phyloP scores from a whole-genome alignment of 2,113 vertebrate species.

The Ochotona princeps region DNA sequence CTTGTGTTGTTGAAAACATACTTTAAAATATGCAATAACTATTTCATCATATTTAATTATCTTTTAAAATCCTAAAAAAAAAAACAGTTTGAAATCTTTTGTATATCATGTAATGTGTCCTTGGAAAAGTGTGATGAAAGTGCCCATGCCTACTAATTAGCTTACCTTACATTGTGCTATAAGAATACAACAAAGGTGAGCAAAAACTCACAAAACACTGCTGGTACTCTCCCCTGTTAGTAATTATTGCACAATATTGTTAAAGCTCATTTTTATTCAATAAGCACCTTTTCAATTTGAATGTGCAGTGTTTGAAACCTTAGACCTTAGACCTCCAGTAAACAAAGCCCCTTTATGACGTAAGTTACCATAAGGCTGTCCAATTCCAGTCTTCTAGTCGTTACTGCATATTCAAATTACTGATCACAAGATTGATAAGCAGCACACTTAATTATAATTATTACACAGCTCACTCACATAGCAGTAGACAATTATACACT shows the following conservation, averaged over 20 bases:
- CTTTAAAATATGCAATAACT: slow-evolving; percentile 8
- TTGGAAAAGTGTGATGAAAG: slow-evolving; percentile 23
- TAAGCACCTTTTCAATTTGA: not conserved
- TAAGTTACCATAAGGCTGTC: not conserved
- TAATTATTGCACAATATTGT: slow-evolving; percentile 11
- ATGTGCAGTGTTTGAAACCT: slow-evolving; percentile 1
- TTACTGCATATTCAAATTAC: not conserved
- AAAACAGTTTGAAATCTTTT: slow-evolving; percentile 8
- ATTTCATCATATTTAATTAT: slow-evolving; percentile 9
- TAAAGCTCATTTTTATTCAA: slow-evolving; percentile 2
- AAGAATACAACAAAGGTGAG: not conserved
- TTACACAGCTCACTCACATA: not conserved
- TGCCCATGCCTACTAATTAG: not conserved
- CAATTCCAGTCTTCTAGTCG: not conserved
- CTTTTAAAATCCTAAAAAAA: not conserved
- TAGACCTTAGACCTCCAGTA: not conserved
- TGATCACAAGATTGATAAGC: not conserved
- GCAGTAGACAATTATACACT: not conserved
- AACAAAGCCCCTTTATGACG: not conserved
- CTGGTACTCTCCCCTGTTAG: not conserved
- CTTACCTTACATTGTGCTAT: not conserved
- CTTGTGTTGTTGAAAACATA: slow-evolving; percentile 5
- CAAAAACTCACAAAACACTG: not conserved
- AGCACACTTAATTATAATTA: not conserved
- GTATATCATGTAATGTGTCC: not conserved